A percentile compares a stretch with the other conserved stretches of the same genome.
These are phyloP conservation scores for Drosophila merina DNA, from an alignment of 2,888 invertebrate species.

Conservation along the genomic window DNA sequence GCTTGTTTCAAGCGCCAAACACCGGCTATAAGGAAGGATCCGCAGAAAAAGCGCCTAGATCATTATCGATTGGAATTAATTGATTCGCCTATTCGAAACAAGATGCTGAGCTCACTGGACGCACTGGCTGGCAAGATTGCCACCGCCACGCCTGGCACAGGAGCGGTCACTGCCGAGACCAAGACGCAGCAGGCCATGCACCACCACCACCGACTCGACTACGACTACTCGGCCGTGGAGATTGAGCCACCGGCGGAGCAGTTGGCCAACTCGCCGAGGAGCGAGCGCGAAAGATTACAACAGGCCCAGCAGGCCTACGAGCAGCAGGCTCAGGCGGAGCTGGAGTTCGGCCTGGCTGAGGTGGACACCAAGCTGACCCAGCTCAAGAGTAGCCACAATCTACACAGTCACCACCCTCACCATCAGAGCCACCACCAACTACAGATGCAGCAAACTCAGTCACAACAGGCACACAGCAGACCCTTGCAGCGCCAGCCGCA, in stretches of 20 bases:
- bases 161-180: constrained; percentile 74
- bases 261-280: constrained; percentile 69
- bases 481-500: constrained; percentile 38
- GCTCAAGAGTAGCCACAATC: constrained; percentile 57
- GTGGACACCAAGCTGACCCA: constrained; percentile 66
- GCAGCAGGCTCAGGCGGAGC: constrained; percentile 68
- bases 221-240: constrained; percentile 71
- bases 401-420: constrained; percentile 66
- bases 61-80: not conserved
- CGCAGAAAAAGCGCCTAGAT: not conserved
- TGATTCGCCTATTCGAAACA: not conserved
- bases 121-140: constrained; percentile 95
- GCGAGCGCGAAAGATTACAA: constrained; percentile 61
- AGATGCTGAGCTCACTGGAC: constrained; percentile 94
- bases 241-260: constrained; percentile 70
- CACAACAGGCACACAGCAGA: constrained; percentile 51
- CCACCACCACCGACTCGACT: constrained; percentile 69
- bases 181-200: constrained; percentile 63
- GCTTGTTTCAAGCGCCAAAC: not conserved
- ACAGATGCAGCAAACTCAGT: constrained; percentile 38
- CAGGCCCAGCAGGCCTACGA: constrained; percentile 73
- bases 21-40: not conserved
- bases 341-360: constrained; percentile 75
- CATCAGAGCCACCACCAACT: constrained; percentile 72
- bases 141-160: constrained; percentile 87